These are phyloP conservation scores for Tillus elongatus DNA, from an alignment of 2,888 invertebrate genomes.

Conservation along the genomic window DNA sequence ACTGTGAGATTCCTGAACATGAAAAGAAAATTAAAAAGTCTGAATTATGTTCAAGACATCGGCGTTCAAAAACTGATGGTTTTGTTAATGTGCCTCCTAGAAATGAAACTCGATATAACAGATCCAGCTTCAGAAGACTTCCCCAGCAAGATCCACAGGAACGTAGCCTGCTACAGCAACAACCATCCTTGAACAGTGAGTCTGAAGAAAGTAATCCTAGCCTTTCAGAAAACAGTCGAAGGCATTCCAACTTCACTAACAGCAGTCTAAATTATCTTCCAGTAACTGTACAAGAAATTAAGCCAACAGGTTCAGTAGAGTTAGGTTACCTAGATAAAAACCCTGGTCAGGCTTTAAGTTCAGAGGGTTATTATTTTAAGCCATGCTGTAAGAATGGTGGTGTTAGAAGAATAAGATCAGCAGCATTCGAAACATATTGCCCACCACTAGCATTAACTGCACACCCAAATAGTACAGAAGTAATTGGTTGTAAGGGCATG, in stretches of 20 bases:
- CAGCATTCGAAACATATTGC: conserved; percentile 62
- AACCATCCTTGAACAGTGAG: conserved; percentile 37
- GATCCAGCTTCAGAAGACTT: conserved; percentile 47
- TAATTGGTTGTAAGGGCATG: conserved; percentile 52
- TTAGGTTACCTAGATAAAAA: conserved; percentile 43
- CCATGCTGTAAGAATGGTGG: conserved; percentile 37
- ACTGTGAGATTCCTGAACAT: conserved; percentile 21
- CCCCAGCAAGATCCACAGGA: conserved; percentile 45
- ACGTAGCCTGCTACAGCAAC: conserved; percentile 42
- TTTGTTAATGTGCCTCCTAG: conserved; percentile 41
- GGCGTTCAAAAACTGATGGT: conserved; percentile 29
- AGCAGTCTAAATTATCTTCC: conserved; percentile 47
- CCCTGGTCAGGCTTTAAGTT: conserved; percentile 35
- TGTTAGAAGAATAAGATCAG: conserved; percentile 60
- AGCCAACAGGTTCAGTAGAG: conserved; percentile 48
- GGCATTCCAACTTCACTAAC: conserved; percentile 56
- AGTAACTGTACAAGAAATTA: conserved; percentile 43
- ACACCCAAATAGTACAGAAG: conserved; percentile 73
- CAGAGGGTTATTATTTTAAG: conserved; percentile 38
- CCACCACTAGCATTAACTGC: conserved; percentile 60
- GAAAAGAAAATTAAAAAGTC: conserved; percentile 17
- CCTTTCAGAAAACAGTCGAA: conserved; percentile 27
- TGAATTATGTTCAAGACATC: conserved; percentile 25
- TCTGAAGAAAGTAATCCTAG: conserved; percentile 30
- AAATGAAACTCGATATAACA: conserved; percentile 37